Percentiles rank a stretch among this genome's conserved stretches.
Conservation (phyloP, 2,797 vertebrate species). For the Enteromius unitaeniatus region DNA sequence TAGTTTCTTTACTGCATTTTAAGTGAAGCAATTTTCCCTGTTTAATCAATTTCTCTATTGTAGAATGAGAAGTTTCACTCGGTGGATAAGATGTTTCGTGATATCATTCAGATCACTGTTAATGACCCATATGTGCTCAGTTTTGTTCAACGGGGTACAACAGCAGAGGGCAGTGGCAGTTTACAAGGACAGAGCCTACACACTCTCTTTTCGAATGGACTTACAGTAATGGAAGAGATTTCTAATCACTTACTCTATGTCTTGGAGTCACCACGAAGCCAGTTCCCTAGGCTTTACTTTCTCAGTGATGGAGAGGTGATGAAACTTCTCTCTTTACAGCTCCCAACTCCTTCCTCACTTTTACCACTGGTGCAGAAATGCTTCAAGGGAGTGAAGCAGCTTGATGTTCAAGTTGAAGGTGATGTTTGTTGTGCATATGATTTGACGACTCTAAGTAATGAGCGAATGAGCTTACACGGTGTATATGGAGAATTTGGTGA, state of each 20-base stretch:
- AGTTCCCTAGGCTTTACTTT: slow-evolving; percentile 85
- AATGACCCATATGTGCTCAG: slow-evolving; percentile 76
- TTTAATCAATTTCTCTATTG: slow-evolving; percentile 33
- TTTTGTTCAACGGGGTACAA: slow-evolving; percentile 65
- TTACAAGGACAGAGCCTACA: slow-evolving; percentile 70
- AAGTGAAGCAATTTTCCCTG: background rate
- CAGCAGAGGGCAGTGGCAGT: slow-evolving; percentile 49
- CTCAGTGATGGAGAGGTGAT: slow-evolving; percentile 83
- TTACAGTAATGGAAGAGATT: slow-evolving; percentile 79
- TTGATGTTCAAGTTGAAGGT: slow-evolving; percentile 67
- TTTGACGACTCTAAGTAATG: slow-evolving; percentile 22
- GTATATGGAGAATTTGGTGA: slow-evolving; percentile 77
- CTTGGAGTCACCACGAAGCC: slow-evolving; percentile 69
- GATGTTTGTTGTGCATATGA: slow-evolving; percentile 13
- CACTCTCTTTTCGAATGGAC: slow-evolving; percentile 70
- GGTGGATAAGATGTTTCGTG: slow-evolving; percentile 78
- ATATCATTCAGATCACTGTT: slow-evolving; percentile 73
- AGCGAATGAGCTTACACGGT: slow-evolving; percentile 65
- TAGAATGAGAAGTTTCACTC: slow-evolving; percentile 72
- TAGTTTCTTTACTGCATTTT: background rate
- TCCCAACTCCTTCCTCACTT: slow-evolving; percentile 64
- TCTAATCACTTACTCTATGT: slow-evolving; percentile 71
- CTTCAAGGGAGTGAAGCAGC: slow-evolving; percentile 76
- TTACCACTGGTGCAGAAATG: slow-evolving; percentile 77
- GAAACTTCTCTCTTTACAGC: slow-evolving; percentile 72